Evolutionary conservation across 2,113 vertebrate species (phyloP).

Genomic region (Gopherus flavomarginatus): DNA sequence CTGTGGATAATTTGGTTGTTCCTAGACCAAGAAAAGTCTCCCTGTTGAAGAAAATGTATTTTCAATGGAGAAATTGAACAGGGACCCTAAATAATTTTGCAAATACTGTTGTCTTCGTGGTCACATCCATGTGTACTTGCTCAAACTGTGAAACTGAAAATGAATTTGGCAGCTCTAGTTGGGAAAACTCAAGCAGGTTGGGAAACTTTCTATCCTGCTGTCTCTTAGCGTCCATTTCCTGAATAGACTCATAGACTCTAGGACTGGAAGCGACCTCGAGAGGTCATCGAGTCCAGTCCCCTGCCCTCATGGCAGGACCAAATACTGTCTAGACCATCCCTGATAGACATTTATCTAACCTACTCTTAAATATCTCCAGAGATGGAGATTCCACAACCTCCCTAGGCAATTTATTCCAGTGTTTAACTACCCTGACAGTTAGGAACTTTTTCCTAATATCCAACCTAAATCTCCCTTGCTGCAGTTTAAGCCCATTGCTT

Average conservation of each 20-base stretch:
- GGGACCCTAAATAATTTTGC: background rate
- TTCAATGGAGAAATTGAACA: background rate
- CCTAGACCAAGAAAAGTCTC: background rate
- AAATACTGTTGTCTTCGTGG: background rate
- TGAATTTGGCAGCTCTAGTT: background rate
- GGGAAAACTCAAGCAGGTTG: background rate
- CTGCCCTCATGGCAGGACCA: no score
- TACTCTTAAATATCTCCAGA: no score
- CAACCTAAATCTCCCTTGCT: no score
- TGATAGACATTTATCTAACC: no score
- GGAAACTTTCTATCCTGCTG: background rate
- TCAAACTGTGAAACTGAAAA: background rate
- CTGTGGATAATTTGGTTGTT: background rate
- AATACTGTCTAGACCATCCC: no score
- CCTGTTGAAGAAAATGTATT: background rate
- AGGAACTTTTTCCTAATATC: no score
- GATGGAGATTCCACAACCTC: no score
- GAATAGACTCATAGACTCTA: background rate
- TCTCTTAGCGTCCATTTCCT: background rate
- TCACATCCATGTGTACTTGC: background rate
- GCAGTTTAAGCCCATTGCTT: no score
- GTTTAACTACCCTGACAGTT: no score
- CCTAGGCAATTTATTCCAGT: no score
- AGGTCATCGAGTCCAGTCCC: no score
- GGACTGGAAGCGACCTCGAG: no score